phyloP scores from a whole-genome alignment of 2,797 vertebrate species.

The Enteromius viviparus region DNA sequence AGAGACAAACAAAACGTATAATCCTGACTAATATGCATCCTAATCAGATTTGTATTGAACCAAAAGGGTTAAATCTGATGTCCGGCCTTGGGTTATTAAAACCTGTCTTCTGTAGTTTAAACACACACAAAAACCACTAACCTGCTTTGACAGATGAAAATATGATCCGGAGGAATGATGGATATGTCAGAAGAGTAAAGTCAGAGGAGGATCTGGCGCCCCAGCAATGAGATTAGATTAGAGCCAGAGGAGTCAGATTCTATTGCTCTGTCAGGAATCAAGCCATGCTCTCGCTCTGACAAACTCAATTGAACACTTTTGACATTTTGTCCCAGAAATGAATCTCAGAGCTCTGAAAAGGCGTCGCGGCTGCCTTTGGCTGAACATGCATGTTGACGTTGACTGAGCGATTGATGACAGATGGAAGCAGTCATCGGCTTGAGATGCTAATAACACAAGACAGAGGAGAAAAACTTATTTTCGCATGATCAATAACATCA shows the following conservation, averaged over 20 bases:
- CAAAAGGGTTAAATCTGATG: neutral
- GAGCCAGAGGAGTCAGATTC: neutral
- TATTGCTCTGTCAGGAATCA: conserved; percentile 8
- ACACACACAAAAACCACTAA: neutral
- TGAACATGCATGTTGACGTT: neutral
- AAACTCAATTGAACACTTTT: conserved; percentile 28
- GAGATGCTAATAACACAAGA: neutral
- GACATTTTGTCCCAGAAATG: conserved; percentile 9
- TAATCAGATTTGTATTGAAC: neutral
- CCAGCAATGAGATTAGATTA: neutral
- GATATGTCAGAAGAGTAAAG: neutral
- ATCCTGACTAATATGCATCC: neutral
- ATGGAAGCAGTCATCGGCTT: neutral
- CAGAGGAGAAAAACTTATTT: neutral
- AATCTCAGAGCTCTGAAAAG: conserved; percentile 5
- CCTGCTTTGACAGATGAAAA: neutral
- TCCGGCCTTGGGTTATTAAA: neutral
- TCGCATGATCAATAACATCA: neutral
- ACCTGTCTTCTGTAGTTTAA: neutral
- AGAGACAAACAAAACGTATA: neutral
- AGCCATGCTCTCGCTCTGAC: neutral
- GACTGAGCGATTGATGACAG: conserved; percentile 6
- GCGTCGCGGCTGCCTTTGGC: neutral
- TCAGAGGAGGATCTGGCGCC: neutral
- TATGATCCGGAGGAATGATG: neutral